Evolutionary conservation across 2,113 vertebrate genomes (phyloP), one percentile per base, ranked within the genome.

Genomic region (Oreocharis arfaki): DNA sequence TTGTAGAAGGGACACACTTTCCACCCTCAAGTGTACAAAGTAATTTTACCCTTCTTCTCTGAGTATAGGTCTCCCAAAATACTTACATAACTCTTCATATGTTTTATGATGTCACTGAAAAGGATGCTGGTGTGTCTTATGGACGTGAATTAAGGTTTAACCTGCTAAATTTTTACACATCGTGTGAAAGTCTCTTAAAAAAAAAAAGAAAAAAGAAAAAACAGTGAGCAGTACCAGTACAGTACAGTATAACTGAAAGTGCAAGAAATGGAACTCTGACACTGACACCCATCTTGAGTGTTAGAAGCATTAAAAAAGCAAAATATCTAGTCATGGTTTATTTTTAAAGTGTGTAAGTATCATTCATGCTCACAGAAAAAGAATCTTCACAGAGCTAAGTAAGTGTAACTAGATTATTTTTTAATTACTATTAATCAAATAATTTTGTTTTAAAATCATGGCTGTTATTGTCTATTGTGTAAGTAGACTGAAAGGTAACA

Each of bases 171-270:
- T 50, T 86, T 61, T n/a, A 42, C 4, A 42, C 6, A 20, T 6
- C 24, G 2, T 13, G 1, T 79, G 30, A 74, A 74, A 76, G 2
- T 39, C 6, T 37, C 14, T 46, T 24, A 5, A 30, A 84, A 63
- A 21, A 4, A 17, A 10, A 23, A n/a, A 21, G 6, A 49, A 16
- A 19, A 24, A 16, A 9, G 0, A 13, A 12, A 20, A 26, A 18
- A 9, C 0, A 0, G 10, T 3, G 33, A 42, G 1, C 4, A 30
- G 2, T 30, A 28, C 4, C 8, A 30, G 4, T 46, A 19, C 4
- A 59, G 11, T 24, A 30, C 3, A 57, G 7, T 47, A 37, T 49
- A 87, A 60, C 4, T 73, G 28, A 60, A 92, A 79, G 37, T 37
- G 8, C 12, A 80, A 55, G 12, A 55, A 67, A 50, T 39, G 27